These are phyloP conservation scores for Pocillopora meandrina DNA, from an alignment of 92 coral and sea anemone genomes.

Conservation along the genomic window DNA sequence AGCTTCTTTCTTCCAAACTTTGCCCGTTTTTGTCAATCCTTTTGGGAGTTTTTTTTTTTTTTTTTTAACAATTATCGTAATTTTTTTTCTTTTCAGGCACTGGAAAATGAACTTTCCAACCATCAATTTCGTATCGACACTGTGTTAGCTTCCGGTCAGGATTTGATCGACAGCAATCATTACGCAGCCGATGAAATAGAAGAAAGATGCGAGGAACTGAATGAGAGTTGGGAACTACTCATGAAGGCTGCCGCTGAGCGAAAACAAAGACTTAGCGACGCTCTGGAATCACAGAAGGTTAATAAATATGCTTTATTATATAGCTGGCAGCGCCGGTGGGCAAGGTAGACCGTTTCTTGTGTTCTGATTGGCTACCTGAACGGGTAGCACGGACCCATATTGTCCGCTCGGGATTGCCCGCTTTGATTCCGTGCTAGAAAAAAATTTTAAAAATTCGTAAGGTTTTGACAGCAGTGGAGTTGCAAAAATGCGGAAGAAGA, in stretches of 20 bases:
- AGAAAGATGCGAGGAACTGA: slow-evolving; percentile 81
- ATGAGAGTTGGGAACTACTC: slow-evolving; percentile 72
- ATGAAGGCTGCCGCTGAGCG: slow-evolving; percentile 70
- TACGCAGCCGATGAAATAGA: slow-evolving; percentile 85
- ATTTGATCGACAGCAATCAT: slow-evolving; percentile 94
- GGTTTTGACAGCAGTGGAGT: no score
- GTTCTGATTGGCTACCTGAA: not conserved
- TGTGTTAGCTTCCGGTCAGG: slow-evolving; percentile 85
- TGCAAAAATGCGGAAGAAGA: no score
- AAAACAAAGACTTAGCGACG: slow-evolving; percentile 62
- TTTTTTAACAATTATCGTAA: not conserved
- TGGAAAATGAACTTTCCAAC: slow-evolving; percentile 86
- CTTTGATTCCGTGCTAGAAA: no score
- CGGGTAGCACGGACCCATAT: no score
- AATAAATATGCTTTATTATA: not conserved
- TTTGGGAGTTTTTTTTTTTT: slow-evolving; percentile 30
- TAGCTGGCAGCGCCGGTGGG: no score
- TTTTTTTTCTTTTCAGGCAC: slow-evolving; percentile 54
- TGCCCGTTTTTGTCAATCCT: slow-evolving; percentile 16
- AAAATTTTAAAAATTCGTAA: no score
- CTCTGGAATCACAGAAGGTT: slow-evolving; percentile 87
- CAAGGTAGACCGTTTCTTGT: no score
- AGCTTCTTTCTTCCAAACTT: no score
- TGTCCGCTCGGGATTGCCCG: no score
- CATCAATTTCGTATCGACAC: slow-evolving; percentile 77